Evolutionary conservation across 2,113 vertebrate species (phyloP).

Genomic region (Pelodiscus sinensis): DNA sequence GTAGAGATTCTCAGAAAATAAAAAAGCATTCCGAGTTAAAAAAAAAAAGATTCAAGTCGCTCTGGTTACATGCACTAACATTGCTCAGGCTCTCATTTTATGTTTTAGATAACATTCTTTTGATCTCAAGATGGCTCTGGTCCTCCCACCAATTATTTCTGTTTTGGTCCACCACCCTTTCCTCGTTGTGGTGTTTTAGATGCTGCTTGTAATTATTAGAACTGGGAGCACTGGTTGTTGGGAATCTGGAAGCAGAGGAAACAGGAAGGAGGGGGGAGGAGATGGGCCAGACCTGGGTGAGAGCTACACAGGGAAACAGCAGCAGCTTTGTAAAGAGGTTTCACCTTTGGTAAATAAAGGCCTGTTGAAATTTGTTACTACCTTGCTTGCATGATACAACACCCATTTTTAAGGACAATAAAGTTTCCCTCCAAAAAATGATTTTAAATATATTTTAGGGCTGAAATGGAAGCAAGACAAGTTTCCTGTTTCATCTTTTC

Average conservation of each 20-base stretch:
- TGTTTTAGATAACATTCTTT: neutral
- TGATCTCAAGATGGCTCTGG: neutral
- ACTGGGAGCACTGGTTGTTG: too few relatives aligned
- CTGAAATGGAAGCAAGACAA: neutral
- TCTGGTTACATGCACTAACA: neutral
- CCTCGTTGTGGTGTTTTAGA: neutral
- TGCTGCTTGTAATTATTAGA: too few relatives aligned
- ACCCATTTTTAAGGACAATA: neutral
- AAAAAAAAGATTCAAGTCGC: neutral
- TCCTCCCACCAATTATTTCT: neutral
- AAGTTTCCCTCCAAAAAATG: conserved; percentile 1
- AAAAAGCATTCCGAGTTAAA: neutral
- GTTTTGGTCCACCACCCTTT: neutral
- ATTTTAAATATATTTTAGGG: conserved; percentile 1
- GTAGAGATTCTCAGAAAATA: neutral
- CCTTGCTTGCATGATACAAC: too few relatives aligned
- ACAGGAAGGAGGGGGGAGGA: too few relatives aligned
- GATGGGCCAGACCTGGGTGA: too few relatives aligned
- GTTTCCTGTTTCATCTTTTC: neutral
- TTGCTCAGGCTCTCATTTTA: neutral
- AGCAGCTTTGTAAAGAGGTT: too few relatives aligned
- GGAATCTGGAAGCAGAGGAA: too few relatives aligned
- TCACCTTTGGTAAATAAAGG: too few relatives aligned
- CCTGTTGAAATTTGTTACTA: too few relatives aligned
- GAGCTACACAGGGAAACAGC: too few relatives aligned